Conservation (phyloP, 2,797 vertebrate species). For the Emys orbicularis region DNA sequence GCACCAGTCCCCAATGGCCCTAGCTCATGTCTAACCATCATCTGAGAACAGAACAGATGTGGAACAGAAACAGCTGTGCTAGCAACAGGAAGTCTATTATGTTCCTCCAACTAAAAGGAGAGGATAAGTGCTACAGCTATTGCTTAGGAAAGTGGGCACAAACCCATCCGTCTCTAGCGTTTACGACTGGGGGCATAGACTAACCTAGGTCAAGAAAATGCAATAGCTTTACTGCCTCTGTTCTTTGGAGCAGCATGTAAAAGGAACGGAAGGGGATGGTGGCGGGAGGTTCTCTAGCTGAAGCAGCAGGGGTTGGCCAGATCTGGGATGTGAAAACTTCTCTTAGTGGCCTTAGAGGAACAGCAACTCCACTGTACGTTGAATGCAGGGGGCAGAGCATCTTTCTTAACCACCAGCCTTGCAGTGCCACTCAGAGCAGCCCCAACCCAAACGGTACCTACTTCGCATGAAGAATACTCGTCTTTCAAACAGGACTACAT, state of each 20-base stretch:
- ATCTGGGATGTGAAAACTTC: background rate
- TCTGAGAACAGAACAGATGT: no score
- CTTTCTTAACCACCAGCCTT: no score
- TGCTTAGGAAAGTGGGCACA: background rate
- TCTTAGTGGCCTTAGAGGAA: no score
- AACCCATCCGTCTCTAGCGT: background rate
- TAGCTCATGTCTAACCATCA: no score
- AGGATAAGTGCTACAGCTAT: background rate
- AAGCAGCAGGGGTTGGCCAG: background rate
- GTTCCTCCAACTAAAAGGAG: no score
- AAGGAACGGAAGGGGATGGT: background rate
- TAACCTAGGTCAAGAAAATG: no score
- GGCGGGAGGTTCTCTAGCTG: background rate
- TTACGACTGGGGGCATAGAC: background rate
- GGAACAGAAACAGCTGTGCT: background rate
- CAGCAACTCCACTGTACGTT: no score
- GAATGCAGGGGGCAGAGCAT: no score
- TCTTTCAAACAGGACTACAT: background rate
- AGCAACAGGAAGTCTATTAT: background rate
- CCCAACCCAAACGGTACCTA: no score
- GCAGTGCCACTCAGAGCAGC: no score
- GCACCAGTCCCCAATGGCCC: no score
- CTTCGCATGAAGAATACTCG: background rate
- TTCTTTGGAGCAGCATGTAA: background rate
- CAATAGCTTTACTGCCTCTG: background rate